phyloP scores from a whole-genome alignment of 2,888 invertebrate species.

The Argyresthia albistria region DNA sequence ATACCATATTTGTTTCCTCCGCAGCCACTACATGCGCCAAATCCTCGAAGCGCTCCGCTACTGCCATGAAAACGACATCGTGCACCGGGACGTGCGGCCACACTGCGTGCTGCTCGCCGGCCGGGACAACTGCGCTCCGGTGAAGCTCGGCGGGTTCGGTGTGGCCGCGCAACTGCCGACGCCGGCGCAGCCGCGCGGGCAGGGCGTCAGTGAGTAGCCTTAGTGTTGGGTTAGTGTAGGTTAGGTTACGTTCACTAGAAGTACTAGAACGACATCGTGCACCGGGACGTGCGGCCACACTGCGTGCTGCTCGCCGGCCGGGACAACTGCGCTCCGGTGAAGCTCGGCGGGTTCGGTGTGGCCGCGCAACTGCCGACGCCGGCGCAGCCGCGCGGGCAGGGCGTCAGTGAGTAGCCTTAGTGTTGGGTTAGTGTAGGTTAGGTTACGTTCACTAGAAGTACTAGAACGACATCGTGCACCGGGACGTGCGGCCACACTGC shows the following conservation, averaged over 20 bases:
- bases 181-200: conserved; percentile 71
- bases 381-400: conserved; percentile 61
- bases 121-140: conserved; percentile 97
- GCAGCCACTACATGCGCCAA: conserved; percentile 99
- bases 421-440: no score
- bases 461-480: conserved; percentile 98
- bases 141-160: conserved; percentile 97
- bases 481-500: conserved; percentile 98
- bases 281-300: conserved; percentile 97
- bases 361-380: conserved; percentile 93
- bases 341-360: conserved; percentile 97
- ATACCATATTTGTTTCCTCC: no score
- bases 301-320: conserved; percentile 95
- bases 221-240: no score
- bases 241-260: no score
- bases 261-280: conserved; percentile 98
- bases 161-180: conserved; percentile 95
- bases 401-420: conserved; percentile 22
- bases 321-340: conserved; percentile 98
- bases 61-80: conserved; percentile 98
- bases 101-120: conserved; percentile 97
- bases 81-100: conserved; percentile 97
- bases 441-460: no score
- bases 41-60: conserved; percentile 96
- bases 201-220: conserved; percentile 26